Evolutionary conservation across 2,888 invertebrate species (phyloP), one percentile per base, ranked within the genome.

Genomic region (Bibio marci): DNA sequence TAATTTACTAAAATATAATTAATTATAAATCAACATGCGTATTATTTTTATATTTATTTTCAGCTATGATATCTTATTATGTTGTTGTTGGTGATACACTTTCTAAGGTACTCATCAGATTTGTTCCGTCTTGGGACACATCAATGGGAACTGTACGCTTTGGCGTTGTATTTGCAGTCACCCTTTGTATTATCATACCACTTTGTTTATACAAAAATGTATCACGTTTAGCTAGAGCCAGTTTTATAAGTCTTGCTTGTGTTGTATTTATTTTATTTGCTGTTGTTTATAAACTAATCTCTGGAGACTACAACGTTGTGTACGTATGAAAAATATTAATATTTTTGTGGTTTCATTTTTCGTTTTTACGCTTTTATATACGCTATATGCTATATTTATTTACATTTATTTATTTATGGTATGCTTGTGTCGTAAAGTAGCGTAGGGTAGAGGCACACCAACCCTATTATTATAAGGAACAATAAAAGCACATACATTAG

Each of bases 61-160:
- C 66, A 83, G 85, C 83, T 8, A 85, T 86, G 83, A 79, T 85
- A 42, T 83, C 83, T 41, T 86, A 86, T 59, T 86, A 86, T 58
- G 78, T 86, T 14, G 83, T 85, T 15, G 83, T 86, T 25, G 86
- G 85, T 15, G 86, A 87, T 54, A 86, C 85, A 0, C 69, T 83
- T 32, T 83, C 85, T 13, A 83, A 83, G 62, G 80, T 86, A 14
- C 64, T 85, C 40, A 67, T 76, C n/a, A 66, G 82, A 44, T 65
- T 83, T 37, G 72, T 77, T 34, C 62, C 61, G 41, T 54, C 59
- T 12, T 60, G 59, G 58, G 59, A 58, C 41, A 46, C 54, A 38
- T 62, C 61, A 37, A 62, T 62, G 62, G 58, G 62, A 33, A 55
- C 59, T 12, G 61, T 62, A 10, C 58, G 61, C 19, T 51, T 62